Base-by-base conservation (phyloP, 2,888 invertebrate genomes). In the Encarsia formosa region DNA sequence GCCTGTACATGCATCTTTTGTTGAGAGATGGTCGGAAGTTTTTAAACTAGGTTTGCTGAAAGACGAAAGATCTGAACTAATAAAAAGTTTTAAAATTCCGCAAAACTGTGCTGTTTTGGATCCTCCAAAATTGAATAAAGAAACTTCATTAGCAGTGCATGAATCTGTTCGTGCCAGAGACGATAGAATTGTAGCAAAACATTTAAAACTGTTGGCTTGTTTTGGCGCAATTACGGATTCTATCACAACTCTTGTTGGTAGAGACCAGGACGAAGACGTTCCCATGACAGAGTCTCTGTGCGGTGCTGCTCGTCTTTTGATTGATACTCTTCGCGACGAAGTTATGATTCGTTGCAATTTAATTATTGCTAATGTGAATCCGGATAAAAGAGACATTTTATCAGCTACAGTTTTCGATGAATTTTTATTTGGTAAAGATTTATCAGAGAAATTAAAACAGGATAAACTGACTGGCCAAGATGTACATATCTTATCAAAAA, bases 311-410 rank as follows among this genome's bases (percentile, higher is more conserved):
- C 19, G 31, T 6, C 20, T 42, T 5, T 6, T 42, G 2, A 19
- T 19, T 6, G 42, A 42, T 15, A 8, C 31, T 3, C 11, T 42
- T 5, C 42, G 32, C n/a, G 42, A 42, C 42, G 42, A 42, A 18
- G 20, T 13, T 4, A 9, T 24, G 15, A 31, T 42, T n/a, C 42
- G 45, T 3, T 43, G 40, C 11, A 48, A 22, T 4, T 15, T 54
- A 15, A 54, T 57, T 13, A n/a, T 51, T 9, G 43, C 54, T 15
- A 52, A 57, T n/a, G 13, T 51, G 6, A 44, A 48, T 31, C 9
- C 37, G 9, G 9, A 40, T 1, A 19, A 23, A n/a, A 57, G 41
- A 18, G 50, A 56, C 5, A 34, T 34, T 4, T 16, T 50, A 15
- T 48, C 24, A 13, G 23, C 40, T 5, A 31, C 47, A 9, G 37